These are phyloP conservation scores for Vulpes vulpes DNA, from an alignment of 2,113 vertebrate species.

Conservation along the genomic window DNA sequence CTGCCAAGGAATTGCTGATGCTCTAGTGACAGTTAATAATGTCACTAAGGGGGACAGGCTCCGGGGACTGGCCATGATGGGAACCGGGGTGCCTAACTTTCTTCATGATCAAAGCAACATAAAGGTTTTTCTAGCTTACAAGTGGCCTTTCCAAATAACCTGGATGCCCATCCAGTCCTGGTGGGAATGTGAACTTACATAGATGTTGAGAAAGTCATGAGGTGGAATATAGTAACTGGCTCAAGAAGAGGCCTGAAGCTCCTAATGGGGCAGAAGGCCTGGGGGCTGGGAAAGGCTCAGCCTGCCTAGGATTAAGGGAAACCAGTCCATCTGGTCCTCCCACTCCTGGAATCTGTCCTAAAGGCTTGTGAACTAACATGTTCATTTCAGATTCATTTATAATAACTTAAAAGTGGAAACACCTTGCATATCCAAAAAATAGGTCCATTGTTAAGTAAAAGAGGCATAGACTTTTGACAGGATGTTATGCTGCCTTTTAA, in stretches of 20 bases:
- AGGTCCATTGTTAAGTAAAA: not conserved
- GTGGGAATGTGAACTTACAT: not conserved
- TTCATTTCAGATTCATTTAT: not conserved
- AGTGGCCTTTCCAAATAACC: constrained; percentile 27
- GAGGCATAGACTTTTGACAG: not conserved
- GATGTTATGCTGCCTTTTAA: not conserved
- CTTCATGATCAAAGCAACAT: not conserved
- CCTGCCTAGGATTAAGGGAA: not conserved
- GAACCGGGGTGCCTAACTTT: not conserved
- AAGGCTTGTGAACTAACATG: not conserved
- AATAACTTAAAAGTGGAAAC: constrained; percentile 5
- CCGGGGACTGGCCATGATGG: not conserved
- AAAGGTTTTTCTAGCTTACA: constrained; percentile 44
- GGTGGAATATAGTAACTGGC: not conserved
- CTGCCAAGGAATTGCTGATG: not conserved
- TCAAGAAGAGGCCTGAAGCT: not conserved
- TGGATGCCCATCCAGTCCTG: not conserved
- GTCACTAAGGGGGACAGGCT: not conserved
- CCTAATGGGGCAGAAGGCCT: not conserved
- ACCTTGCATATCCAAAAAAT: not conserved
- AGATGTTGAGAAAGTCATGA: not conserved
- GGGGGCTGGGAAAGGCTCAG: not conserved
- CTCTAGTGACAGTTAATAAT: not conserved
- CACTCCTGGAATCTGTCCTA: not conserved
- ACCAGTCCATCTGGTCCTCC: not conserved